Conservation (phyloP, 2,888 invertebrate species). For the Drosophila merina region DNA sequence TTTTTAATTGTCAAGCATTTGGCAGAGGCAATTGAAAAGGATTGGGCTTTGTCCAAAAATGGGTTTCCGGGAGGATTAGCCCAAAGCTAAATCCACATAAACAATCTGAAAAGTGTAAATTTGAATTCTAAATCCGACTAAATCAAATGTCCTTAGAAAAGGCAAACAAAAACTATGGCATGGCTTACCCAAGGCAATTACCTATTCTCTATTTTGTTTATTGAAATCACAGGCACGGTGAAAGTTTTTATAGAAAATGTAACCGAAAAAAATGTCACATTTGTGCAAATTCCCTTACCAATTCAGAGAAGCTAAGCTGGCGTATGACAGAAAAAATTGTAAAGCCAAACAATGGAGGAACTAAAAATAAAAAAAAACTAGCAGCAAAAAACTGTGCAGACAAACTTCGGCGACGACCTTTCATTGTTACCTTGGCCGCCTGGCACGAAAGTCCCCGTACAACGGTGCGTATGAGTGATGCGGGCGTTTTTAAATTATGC, state of each 20-base stretch:
- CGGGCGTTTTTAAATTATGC: constrained; percentile 61
- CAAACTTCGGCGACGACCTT: constrained; percentile 31
- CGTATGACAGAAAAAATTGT: constrained; percentile 12
- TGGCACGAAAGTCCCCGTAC: constrained; percentile 23
- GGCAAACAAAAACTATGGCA: background rate
- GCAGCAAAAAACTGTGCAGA: constrained; percentile 4
- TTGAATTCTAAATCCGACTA: background rate
- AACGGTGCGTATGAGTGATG: constrained; percentile 44
- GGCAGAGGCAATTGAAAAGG: constrained; percentile 57
- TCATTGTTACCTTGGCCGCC: constrained; percentile 43
- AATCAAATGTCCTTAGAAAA: constrained; percentile 6
- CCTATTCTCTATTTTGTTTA: background rate
- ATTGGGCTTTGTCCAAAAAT: constrained; percentile 46
- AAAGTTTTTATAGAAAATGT: constrained; percentile 9
- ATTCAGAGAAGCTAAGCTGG: constrained; percentile 5
- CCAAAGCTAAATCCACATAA: background rate
- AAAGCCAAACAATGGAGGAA: constrained; percentile 30
- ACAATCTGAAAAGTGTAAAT: constrained; percentile 1
- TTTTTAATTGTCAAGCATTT: constrained; percentile 61
- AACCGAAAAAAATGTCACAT: constrained; percentile 18
- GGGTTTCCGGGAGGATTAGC: constrained; percentile 40
- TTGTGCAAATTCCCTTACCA: constrained; percentile 7
- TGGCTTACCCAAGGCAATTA: background rate
- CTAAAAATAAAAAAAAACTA: constrained; percentile 11
- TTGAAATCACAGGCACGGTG: background rate